A percentile compares a stretch with the other conserved stretches of the same genome.
phyloP scores from a whole-genome alignment of 2,888 invertebrate species.

The Ptychoptera albimana region DNA sequence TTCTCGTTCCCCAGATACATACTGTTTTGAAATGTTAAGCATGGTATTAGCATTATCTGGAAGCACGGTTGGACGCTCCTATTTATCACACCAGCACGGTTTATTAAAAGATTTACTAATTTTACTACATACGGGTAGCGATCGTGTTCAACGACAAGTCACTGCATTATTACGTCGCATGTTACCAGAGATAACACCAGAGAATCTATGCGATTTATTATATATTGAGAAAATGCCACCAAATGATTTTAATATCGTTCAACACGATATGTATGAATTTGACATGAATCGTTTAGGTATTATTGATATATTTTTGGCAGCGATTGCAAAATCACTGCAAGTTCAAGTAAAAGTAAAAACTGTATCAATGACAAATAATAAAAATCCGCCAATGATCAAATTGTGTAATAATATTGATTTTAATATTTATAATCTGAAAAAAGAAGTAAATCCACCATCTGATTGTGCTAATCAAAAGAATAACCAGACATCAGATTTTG shows the following conservation, averaged over 20 bases:
- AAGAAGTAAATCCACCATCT: not conserved
- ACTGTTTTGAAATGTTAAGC: slow-evolving; percentile 94
- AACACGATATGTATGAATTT: slow-evolving; percentile 27
- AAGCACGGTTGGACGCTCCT: slow-evolving; percentile 76
- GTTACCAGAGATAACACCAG: slow-evolving; percentile 77
- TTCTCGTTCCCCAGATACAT: slow-evolving; percentile 51
- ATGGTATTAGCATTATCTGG: slow-evolving; percentile 87
- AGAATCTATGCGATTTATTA: slow-evolving; percentile 60
- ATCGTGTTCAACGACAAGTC: slow-evolving; percentile 85
- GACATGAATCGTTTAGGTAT: slow-evolving; percentile 51
- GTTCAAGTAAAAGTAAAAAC: slow-evolving; percentile 34
- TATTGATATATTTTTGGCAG: slow-evolving; percentile 76
- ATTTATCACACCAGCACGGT: slow-evolving; percentile 78
- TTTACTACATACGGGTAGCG: slow-evolving; percentile 84
- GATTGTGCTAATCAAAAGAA: not conserved
- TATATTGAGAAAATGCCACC: slow-evolving; percentile 56
- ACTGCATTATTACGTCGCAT: slow-evolving; percentile 75
- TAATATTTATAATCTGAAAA: slow-evolving; percentile 23
- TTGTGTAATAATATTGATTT: slow-evolving; percentile 27
- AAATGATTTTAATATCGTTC: slow-evolving; percentile 57
- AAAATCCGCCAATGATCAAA: slow-evolving; percentile 30
- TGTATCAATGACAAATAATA: slow-evolving; percentile 35
- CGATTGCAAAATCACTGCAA: slow-evolving; percentile 79
- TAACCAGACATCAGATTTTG: not conserved
- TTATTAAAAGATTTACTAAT: slow-evolving; percentile 71